Conservation (phyloP, 2,113 vertebrate genomes). For the Corythoichthys intestinalis region DNA sequence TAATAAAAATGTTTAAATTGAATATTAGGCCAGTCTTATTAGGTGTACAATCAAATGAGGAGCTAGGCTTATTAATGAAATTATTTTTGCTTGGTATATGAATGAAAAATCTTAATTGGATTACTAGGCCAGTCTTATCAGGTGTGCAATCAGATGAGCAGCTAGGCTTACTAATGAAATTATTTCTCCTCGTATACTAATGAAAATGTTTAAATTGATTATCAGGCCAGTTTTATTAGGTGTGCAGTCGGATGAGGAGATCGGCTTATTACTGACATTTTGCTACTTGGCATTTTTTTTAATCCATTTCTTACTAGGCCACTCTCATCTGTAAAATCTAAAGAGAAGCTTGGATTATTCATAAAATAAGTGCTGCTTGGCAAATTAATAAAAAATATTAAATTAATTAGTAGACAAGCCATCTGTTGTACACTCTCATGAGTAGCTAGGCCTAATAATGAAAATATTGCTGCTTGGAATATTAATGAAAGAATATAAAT, state of each 20-base stretch:
- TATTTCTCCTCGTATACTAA: too few relatives aligned
- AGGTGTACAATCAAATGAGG: too few relatives aligned
- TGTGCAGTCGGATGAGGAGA: neutral
- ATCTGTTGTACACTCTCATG: neutral
- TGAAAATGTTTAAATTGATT: too few relatives aligned
- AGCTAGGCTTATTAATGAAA: too few relatives aligned
- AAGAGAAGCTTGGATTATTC: neutral
- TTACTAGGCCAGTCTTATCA: too few relatives aligned
- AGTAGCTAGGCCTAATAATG: neutral
- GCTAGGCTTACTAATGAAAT: too few relatives aligned
- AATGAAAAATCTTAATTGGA: too few relatives aligned
- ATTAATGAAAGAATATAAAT: neutral
- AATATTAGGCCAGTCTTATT: neutral
- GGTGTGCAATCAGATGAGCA: too few relatives aligned
- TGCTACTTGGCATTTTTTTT: too few relatives aligned
- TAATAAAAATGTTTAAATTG: neutral
- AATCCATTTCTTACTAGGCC: neutral
- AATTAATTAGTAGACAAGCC: neutral
- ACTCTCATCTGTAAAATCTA: neutral
- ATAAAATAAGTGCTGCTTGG: neutral
- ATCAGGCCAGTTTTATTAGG: too few relatives aligned
- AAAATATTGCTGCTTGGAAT: neutral
- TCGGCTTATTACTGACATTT: too few relatives aligned
- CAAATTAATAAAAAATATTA: neutral
- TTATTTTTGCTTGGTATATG: too few relatives aligned